Percentiles rank a stretch among this genome's conserved stretches.
phyloP scores from a whole-genome alignment of 2,797 vertebrate species.

The Nothura maculosa region DNA sequence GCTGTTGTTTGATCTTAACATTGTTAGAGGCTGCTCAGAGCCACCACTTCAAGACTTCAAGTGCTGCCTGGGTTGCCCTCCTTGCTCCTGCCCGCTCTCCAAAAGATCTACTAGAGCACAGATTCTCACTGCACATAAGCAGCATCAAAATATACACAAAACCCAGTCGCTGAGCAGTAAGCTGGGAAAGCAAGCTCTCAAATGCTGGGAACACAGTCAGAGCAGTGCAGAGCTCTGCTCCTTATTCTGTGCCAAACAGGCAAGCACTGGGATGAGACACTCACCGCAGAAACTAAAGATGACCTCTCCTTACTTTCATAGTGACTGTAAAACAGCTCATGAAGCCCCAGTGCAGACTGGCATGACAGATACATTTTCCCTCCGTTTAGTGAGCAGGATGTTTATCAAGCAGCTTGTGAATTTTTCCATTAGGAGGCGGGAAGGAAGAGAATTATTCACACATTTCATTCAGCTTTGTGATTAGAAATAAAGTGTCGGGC shows the following conservation, averaged over 20 bases:
- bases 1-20: neutral
- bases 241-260: neutral
- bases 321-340: accelerated
- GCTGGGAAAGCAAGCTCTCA: neutral
- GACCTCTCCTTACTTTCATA: neutral
- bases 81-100: too few relatives aligned
- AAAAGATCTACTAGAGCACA: neutral
- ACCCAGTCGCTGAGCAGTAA: neutral
- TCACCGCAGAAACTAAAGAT: neutral
- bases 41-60: neutral
- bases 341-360: neutral
- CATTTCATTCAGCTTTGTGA: neutral
- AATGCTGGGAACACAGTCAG: neutral
- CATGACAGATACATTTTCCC: neutral
- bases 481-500: neutral
- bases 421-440: neutral
- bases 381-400: neutral
- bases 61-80: neutral
- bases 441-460: neutral
- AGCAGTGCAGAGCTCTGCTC: neutral
- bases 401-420: neutral
- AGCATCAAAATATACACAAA: neutral
- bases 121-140: neutral
- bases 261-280: neutral
- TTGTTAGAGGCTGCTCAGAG: neutral